phyloP scores from a whole-genome alignment of 2,888 invertebrate species.

The Microlaimidae sp. region DNA sequence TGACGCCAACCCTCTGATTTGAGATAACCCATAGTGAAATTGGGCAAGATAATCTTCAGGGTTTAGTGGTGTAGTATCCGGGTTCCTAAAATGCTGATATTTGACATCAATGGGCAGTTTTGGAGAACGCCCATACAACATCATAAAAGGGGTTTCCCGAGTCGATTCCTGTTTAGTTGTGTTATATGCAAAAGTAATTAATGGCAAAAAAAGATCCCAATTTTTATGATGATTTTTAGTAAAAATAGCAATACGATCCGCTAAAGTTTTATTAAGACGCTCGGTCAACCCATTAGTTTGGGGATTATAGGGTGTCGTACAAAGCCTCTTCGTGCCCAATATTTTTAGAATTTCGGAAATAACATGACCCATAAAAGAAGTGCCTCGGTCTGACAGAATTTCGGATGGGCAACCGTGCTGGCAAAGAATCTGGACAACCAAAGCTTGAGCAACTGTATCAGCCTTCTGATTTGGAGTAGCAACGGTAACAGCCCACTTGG shows the following conservation, averaged over 20 bases:
- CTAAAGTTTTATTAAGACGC: not conserved
- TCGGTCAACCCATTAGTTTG: not conserved
- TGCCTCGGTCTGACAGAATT: not conserved
- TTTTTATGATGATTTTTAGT: no score
- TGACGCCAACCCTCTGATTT: no score
- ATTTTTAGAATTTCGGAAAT: not conserved
- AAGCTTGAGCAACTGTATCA: not conserved
- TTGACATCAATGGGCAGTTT: no score
- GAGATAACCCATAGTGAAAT: no score
- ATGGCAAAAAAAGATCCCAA: not conserved
- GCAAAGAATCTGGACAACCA: not conserved
- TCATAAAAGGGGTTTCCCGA: conserved; percentile 1
- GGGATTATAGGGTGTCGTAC: not conserved
- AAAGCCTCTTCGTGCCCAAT: not conserved
- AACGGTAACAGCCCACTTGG: not conserved
- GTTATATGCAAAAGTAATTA: not conserved
- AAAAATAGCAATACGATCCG: not conserved
- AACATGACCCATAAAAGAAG: not conserved
- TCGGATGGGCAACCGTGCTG: not conserved
- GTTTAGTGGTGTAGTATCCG: no score
- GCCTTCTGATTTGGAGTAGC: not conserved
- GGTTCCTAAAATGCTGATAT: no score
- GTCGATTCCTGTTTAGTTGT: not conserved
- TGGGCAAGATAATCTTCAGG: no score
- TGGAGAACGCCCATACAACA: not conserved